Base-by-base conservation (phyloP, 2,888 invertebrate species). In the Synergus umbraculus region DNA sequence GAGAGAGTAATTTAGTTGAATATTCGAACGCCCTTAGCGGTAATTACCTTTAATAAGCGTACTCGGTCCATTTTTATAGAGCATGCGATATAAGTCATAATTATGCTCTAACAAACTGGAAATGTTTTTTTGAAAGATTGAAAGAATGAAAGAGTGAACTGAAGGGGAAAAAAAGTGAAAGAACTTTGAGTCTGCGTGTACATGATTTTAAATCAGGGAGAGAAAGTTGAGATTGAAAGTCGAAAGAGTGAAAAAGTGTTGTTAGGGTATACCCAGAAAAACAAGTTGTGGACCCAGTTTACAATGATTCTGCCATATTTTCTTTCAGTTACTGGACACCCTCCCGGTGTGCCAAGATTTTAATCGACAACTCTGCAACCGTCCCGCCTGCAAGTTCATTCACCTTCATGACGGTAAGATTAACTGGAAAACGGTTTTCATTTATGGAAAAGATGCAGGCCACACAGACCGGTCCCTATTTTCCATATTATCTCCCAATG, bases 301-400 rank as follows among this genome's bases (percentile, higher is more conserved):
- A 88, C 88, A 90, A 86, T 87, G 87, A 84, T 88, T 85, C 85
- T 86, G 89, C 86, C 87, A 88, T 89, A 89, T 92, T 91, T 92
- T 93, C 92, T 96, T 97, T 92, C 97, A 98, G 98, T 98, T 98
- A 97, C 98, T 97, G 98, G 98, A 97, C 98, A 98, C 97, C 98
- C 98, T 97, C 97, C 98, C 96, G 97, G 98, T 98, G 96, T 98
- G 97, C 98, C 98, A 97, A 97, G 98, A 98, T 98, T 98, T 98
- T 98, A 98, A 98, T 96, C 96, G 97, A 94, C 97, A 97, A 95
- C 96, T 97, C 94, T 98, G 97, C 95, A 96, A 96, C 95, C 96
- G 98, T 95, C 96, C 96, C 94, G 97, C 97, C 95, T 98, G 98
- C 97, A 97, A 97, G 96, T 98, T 97, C 95, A 97, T 98, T 95